phyloP scores from a whole-genome alignment of 2,113 vertebrate genomes.

The Cariama cristata region DNA sequence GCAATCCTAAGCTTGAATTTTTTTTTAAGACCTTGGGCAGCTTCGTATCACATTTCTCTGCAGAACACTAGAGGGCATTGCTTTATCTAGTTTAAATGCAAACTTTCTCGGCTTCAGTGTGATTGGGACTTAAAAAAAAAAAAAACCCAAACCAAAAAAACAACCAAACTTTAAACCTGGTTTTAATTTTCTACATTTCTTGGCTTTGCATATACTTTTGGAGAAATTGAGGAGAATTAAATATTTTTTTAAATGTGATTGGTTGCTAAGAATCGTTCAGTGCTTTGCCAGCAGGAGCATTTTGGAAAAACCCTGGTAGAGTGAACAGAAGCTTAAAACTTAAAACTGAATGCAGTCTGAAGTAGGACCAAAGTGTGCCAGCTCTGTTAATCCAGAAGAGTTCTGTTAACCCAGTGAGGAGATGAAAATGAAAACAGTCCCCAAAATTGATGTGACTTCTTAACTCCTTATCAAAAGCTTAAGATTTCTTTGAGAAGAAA shows the following conservation, averaged over 20 bases:
- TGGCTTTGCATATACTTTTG: neutral
- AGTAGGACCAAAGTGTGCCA: neutral
- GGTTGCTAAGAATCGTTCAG: neutral
- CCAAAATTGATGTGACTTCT: neutral
- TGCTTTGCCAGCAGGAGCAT: neutral
- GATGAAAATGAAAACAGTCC: neutral
- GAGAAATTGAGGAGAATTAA: neutral
- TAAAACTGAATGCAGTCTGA: neutral
- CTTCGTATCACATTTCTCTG: neutral
- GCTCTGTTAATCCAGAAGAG: neutral
- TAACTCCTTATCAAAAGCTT: neutral
- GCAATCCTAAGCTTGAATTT: neutral
- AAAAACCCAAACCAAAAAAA: too few species aligned
- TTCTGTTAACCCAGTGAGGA: neutral
- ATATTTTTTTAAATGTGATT: neutral
- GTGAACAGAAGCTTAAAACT: neutral
- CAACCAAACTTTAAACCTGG: neutral
- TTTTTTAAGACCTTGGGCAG: neutral
- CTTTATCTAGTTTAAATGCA: conserved; percentile 3
- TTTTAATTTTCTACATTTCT: neutral
- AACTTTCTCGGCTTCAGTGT: accelerated
- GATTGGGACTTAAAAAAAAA: neutral
- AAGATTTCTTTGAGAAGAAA: neutral
- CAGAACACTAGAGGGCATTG: conserved; percentile 61
- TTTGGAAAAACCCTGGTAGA: neutral